A percentile compares a stretch with the other conserved stretches of the same genome.
Conservation (phyloP, 2,888 invertebrate genomes). For the Aphidoletes aphidimyza region DNA sequence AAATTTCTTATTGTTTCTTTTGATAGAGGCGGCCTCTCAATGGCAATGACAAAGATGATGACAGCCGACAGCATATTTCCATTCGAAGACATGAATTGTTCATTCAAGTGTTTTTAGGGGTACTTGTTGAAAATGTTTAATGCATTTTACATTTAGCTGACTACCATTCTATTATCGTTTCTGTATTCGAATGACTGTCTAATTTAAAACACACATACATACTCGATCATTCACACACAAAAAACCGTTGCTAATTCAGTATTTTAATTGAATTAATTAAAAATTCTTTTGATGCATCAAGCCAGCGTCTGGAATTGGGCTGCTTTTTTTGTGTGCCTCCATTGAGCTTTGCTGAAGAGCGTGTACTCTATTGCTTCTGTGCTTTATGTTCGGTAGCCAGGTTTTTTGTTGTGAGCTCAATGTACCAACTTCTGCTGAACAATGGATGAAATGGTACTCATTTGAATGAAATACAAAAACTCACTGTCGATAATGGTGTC, state of each 20-base stretch:
- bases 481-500: too few relatives aligned
- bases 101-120: neutral
- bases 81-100: too few relatives aligned
- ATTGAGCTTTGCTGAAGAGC: too few relatives aligned
- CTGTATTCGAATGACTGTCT: neutral
- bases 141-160: slow-evolving; percentile 16
- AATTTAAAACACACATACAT: neutral
- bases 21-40: too few relatives aligned
- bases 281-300: slow-evolving; percentile 26
- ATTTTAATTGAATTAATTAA: slow-evolving; percentile 2
- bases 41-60: neutral
- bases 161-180: neutral
- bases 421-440: too few relatives aligned
- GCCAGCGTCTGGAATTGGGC: too few relatives aligned
- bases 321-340: too few relatives aligned
- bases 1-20: slow-evolving; percentile 36
- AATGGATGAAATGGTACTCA: too few relatives aligned
- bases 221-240: neutral
- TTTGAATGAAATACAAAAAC: too few relatives aligned
- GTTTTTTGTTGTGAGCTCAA: too few relatives aligned
- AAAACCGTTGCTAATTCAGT: neutral
- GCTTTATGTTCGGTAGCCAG: too few relatives aligned
- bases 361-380: too few relatives aligned
- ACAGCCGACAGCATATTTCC: neutral
- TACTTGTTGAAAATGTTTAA: slow-evolving; percentile 40